A percentile compares a stretch with the other conserved stretches of the same genome.
These are phyloP conservation scores for Alsophila aescularia DNA, from an alignment of 2,888 invertebrate species.

Conservation along the genomic window DNA sequence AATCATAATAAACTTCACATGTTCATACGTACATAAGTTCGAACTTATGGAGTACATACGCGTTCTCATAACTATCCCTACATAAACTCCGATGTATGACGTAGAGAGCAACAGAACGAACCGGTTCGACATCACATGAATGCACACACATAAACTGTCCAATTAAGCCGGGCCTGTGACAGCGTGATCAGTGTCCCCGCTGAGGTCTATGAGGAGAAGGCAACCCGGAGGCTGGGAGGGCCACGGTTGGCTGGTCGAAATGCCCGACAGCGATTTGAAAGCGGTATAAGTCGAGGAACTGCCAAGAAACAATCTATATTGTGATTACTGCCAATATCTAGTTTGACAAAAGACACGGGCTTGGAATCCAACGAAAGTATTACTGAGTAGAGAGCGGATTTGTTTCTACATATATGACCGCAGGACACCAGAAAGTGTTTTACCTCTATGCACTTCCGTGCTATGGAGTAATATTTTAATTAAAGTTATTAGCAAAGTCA, in stretches of 20 bases:
- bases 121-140: constrained; percentile 76
- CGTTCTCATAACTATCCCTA: constrained; percentile 64
- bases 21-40: too few relatives aligned
- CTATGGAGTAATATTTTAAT: too few relatives aligned
- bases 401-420: too few relatives aligned
- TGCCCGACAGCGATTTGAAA: constrained; percentile 75
- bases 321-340: constrained; percentile 48
- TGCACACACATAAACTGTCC: constrained; percentile 75
- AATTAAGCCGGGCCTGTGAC: constrained; percentile 76
- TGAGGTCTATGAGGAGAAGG: constrained; percentile 48
- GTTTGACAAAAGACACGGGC: background rate
- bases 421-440: too few relatives aligned
- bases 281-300: constrained; percentile 65
- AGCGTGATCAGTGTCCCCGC: constrained; percentile 64
- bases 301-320: constrained; percentile 68
- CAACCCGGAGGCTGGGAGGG: constrained; percentile 53
- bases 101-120: constrained; percentile 74
- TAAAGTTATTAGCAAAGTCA: too few relatives aligned
- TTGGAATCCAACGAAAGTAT: too few relatives aligned
- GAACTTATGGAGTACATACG: constrained; percentile 59
- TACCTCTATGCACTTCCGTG: too few relatives aligned
- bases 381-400: too few relatives aligned
- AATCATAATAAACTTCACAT: constrained; percentile 77
- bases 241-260: constrained; percentile 63
- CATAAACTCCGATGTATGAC: constrained; percentile 72